Evolutionary conservation across 1,140 invertebrate genomes (phyloP).

Genomic region (Agraylea sexmaculata): DNA sequence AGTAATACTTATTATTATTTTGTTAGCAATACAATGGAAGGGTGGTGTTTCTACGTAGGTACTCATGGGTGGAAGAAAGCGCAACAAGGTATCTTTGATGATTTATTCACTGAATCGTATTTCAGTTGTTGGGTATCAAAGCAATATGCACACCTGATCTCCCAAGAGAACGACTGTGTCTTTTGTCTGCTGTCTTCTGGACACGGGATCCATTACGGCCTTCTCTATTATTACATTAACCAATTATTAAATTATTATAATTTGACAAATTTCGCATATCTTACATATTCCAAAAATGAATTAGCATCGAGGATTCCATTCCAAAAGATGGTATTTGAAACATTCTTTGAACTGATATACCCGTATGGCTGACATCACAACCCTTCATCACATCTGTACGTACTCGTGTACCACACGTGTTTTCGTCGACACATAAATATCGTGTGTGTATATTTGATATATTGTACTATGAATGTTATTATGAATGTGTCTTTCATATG

Average conservation of each 20-base stretch:
- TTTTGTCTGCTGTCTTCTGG: slow-evolving; percentile 6
- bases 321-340: too few relatives aligned
- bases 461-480: too few relatives aligned
- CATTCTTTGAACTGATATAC: too few relatives aligned
- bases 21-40: slow-evolving; percentile 11
- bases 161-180: not conserved
- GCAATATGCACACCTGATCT: slow-evolving; percentile 8
- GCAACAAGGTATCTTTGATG: slow-evolving; percentile 22
- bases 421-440: too few relatives aligned
- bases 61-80: too few relatives aligned
- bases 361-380: too few relatives aligned
- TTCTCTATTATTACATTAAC: slow-evolving; percentile 2
- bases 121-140: slow-evolving; percentile 5
- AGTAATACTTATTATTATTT: slow-evolving; percentile 22
- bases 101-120: slow-evolving; percentile 18
- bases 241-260: not conserved
- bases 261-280: too few relatives aligned
- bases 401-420: too few relatives aligned
- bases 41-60: not conserved
- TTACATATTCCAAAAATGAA: not conserved
- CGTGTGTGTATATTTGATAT: too few relatives aligned
- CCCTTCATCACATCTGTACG: too few relatives aligned
- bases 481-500: too few relatives aligned
- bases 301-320: slow-evolving; percentile 4
- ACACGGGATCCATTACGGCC: not conserved